A percentile compares a stretch with the other conserved stretches of the same genome.
phyloP scores from a whole-genome alignment of 2,797 vertebrate species.

The Channallabes apus region DNA sequence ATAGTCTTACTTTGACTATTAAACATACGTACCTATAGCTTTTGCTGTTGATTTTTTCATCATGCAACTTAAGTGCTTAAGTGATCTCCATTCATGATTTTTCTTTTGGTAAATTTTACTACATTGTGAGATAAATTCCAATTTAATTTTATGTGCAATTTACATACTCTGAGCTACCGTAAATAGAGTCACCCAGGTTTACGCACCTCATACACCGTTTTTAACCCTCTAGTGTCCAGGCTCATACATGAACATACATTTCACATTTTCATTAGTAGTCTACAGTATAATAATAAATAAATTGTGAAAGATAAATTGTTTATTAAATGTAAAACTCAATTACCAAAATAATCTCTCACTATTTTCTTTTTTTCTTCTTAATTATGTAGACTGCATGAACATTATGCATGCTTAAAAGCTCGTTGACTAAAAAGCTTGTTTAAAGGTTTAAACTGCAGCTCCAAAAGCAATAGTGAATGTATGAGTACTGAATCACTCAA shows the following conservation, averaged over 20 bases:
- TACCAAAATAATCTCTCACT: conserved; percentile 32
- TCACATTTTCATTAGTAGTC: conserved; percentile 2
- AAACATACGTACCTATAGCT: no score
- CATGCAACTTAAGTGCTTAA: no score
- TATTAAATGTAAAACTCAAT: conserved; percentile 35
- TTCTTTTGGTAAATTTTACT: no score
- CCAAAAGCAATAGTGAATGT: not conserved
- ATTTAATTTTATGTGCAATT: not conserved
- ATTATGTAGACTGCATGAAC: conserved; percentile 25
- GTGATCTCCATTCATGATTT: no score
- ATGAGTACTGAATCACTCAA: conserved; percentile 1
- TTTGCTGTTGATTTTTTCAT: no score
- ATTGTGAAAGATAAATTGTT: conserved; percentile 33
- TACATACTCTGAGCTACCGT: conserved; percentile 35
- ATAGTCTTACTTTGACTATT: no score
- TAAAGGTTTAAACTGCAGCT: conserved; percentile 22
- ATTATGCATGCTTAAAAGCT: conserved; percentile 23
- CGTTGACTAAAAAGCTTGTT: conserved; percentile 21
- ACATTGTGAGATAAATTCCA: no score
- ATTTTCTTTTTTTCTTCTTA: not conserved
- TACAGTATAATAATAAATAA: conserved; percentile 21
- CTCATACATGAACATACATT: not conserved
- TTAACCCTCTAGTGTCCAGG: no score
- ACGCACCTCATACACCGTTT: conserved; percentile 5
- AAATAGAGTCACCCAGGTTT: conserved; percentile 47